phyloP scores from a whole-genome alignment of 2,888 invertebrate species.

The Folsomia manolachei region DNA sequence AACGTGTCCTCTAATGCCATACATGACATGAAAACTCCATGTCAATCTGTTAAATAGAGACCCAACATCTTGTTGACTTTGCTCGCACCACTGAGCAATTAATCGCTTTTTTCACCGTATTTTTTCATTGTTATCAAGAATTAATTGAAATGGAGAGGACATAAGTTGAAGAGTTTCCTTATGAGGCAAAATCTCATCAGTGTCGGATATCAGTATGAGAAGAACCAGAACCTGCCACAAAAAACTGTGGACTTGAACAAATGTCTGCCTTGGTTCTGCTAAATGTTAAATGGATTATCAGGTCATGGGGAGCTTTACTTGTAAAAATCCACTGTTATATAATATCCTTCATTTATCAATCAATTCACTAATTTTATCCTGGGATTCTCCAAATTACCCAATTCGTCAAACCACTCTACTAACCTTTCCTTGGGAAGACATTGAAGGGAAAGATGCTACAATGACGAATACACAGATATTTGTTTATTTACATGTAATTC shows the following conservation, averaged over 20 bases:
- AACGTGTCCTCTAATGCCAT: background rate
- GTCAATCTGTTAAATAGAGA: too few species aligned
- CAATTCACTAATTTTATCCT: background rate
- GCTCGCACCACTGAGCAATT: background rate
- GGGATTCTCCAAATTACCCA: background rate
- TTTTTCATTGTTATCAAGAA: background rate
- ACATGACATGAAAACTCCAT: too few species aligned
- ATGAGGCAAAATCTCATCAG: background rate
- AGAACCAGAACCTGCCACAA: background rate
- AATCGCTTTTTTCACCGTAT: background rate
- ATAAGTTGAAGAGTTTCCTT: background rate
- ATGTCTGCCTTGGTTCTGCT: background rate
- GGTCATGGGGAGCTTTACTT: slow-evolving; percentile 22
- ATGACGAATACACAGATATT: background rate
- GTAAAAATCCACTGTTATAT: background rate
- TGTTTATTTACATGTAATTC: background rate
- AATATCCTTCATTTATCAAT: background rate
- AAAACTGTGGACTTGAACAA: background rate
- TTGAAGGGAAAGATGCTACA: background rate
- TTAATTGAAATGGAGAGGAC: background rate
- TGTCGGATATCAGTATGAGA: background rate
- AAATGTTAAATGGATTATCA: slow-evolving; percentile 18
- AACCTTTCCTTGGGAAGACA: background rate
- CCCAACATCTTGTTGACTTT: too few species aligned
- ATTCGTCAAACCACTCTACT: background rate